Evolutionary conservation across 2,797 vertebrate genomes (phyloP).

Genomic region (Channallabes apus): DNA sequence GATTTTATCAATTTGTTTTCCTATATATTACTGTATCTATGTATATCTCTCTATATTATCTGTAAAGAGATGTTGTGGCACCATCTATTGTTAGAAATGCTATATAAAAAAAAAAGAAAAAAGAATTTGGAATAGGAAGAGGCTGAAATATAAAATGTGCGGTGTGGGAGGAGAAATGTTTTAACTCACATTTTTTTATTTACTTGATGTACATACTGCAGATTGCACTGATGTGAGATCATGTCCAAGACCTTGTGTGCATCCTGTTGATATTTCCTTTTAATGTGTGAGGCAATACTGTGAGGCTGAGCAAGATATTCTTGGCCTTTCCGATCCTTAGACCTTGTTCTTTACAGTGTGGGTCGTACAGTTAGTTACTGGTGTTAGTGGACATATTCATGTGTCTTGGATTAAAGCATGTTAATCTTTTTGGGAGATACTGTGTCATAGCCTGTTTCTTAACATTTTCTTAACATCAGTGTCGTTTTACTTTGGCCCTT

Average conservation of each 20-base stretch:
- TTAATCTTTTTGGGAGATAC: not conserved
- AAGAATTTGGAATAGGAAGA: not conserved
- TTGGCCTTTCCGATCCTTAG: not conserved
- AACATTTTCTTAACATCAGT: not conserved
- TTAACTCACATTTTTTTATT: too few relatives aligned
- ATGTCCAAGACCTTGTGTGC: not conserved
- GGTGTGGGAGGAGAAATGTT: not conserved
- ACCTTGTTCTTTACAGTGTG: not conserved
- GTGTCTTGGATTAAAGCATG: not conserved
- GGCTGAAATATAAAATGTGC: not conserved
- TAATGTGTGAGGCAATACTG: not conserved
- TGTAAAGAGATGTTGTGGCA: not conserved
- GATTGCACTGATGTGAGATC: not conserved
- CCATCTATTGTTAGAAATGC: not conserved
- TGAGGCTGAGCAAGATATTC: not conserved
- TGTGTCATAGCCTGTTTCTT: not conserved
- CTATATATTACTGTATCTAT: too few relatives aligned
- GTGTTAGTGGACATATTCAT: not conserved
- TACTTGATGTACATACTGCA: too few relatives aligned
- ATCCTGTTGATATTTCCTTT: not conserved
- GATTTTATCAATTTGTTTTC: too few relatives aligned
- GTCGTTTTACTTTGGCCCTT: not conserved
- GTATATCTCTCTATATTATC: not conserved
- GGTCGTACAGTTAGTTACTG: not conserved
- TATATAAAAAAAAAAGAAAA: not conserved